Conservation (phyloP, 2,888 invertebrate species). For the Luffia ferchaultella region DNA sequence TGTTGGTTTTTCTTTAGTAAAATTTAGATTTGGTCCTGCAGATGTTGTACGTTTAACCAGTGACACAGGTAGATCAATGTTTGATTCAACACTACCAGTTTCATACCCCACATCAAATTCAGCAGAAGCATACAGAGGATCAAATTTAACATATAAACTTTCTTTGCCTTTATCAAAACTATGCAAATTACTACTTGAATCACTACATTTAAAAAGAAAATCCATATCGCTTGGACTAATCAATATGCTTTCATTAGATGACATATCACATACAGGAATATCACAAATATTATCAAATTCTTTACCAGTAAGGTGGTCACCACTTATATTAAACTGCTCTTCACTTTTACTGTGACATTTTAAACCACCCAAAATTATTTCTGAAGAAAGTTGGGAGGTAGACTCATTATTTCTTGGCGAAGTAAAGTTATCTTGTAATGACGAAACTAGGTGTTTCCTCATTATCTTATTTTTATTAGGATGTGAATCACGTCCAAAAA, state of each 20-base stretch:
- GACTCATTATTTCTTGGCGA: neutral
- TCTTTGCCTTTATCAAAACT: constrained; percentile 59
- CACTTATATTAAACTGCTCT: neutral
- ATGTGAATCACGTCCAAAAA: neutral
- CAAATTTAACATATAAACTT: constrained; percentile 73
- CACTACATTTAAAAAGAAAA: constrained; percentile 57
- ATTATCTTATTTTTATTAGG: neutral
- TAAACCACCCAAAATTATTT: neutral
- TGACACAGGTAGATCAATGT: constrained; percentile 20
- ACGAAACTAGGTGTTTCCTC: neutral
- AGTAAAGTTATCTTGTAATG: neutral
- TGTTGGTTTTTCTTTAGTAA: constrained; percentile 41
- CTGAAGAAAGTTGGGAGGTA: neutral
- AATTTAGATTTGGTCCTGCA: constrained; percentile 26
- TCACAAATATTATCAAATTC: constrained; percentile 51
- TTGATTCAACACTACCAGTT: constrained; percentile 44
- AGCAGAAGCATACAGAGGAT: constrained; percentile 51
- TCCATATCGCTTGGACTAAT: constrained; percentile 65
- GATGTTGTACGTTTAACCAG: constrained; percentile 30
- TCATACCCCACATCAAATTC: constrained; percentile 52
- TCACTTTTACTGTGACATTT: neutral
- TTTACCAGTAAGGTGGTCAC: constrained; percentile 14
- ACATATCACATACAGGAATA: constrained; percentile 48
- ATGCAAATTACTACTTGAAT: constrained; percentile 25
- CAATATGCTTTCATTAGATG: constrained; percentile 46